Conservation (phyloP, 2,888 invertebrate species). For the Drosophila neonasuta region DNA sequence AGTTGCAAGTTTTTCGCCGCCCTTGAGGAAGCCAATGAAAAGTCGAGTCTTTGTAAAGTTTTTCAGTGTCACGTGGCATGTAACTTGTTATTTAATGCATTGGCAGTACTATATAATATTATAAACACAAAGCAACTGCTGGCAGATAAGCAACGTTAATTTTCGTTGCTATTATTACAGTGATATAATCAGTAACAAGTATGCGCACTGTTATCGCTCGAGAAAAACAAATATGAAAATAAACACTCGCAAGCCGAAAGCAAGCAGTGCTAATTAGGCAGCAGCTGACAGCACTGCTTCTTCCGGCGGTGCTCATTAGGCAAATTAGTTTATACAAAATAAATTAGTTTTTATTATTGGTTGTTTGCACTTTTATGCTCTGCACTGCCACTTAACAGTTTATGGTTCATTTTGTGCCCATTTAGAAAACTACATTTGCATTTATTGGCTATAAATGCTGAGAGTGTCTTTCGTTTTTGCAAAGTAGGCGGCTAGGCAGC, state of each 20-base stretch:
- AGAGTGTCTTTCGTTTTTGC: not conserved
- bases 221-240: not conserved
- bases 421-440: not conserved
- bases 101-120: not conserved
- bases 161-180: not conserved
- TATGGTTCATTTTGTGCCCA: not conserved
- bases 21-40: constrained; percentile 11
- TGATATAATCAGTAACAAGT: not conserved
- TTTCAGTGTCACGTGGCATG: constrained; percentile 27
- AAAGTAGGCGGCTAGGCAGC: not conserved
- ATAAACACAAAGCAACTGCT: constrained; percentile 2
- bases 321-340: not conserved
- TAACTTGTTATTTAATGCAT: constrained; percentile 3
- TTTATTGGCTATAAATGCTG: not conserved
- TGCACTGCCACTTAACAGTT: not conserved
- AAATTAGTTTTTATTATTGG: not conserved
- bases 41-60: constrained; percentile 25
- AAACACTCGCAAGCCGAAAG: not conserved
- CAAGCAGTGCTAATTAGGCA: constrained; percentile 7
- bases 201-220: constrained; percentile 4
- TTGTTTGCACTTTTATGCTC: not conserved
- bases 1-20: constrained; percentile 1
- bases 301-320: constrained; percentile 1
- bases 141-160: constrained; percentile 4
- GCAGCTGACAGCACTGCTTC: not conserved